Percentiles rank a stretch among this genome's conserved stretches.
phyloP scores from a whole-genome alignment of 2,113 vertebrate genomes.

The Gnathonemus echidnorhynchus region DNA sequence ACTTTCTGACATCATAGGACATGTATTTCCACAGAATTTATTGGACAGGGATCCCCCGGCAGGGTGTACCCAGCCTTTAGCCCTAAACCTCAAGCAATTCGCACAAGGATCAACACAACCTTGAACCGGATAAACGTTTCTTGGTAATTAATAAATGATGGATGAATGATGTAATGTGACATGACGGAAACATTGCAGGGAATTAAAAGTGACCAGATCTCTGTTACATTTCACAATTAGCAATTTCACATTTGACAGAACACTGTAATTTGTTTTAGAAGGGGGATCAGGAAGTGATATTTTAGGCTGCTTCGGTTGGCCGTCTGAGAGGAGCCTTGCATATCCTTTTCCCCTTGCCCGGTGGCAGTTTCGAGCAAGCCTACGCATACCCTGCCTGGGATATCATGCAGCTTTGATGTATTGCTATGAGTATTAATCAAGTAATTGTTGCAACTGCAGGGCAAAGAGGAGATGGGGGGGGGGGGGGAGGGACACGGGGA shows the following conservation, averaged over 20 bases:
- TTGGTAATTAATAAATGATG: neutral
- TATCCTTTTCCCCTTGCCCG: neutral
- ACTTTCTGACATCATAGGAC: neutral
- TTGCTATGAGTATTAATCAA: conserved; percentile 12
- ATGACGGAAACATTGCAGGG: neutral
- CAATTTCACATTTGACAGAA: neutral
- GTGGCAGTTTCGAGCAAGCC: neutral
- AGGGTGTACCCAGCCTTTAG: neutral
- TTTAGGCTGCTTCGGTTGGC: neutral
- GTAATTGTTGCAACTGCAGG: conserved; percentile 18
- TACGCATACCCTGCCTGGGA: neutral
- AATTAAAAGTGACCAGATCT: conserved; percentile 1
- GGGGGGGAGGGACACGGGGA: neutral
- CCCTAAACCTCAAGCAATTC: neutral
- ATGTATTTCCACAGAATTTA: neutral
- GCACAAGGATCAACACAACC: neutral
- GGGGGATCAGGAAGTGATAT: neutral
- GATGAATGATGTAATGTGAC: neutral
- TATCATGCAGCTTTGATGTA: neutral
- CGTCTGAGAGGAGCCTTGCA: neutral
- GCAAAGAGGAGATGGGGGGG: neutral
- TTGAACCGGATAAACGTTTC: neutral
- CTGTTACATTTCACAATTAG: neutral
- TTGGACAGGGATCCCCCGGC: neutral
- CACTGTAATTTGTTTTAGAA: neutral